These are phyloP conservation scores for Parthenolecanium corni DNA, from an alignment of 2,888 invertebrate genomes.

Conservation along the genomic window DNA sequence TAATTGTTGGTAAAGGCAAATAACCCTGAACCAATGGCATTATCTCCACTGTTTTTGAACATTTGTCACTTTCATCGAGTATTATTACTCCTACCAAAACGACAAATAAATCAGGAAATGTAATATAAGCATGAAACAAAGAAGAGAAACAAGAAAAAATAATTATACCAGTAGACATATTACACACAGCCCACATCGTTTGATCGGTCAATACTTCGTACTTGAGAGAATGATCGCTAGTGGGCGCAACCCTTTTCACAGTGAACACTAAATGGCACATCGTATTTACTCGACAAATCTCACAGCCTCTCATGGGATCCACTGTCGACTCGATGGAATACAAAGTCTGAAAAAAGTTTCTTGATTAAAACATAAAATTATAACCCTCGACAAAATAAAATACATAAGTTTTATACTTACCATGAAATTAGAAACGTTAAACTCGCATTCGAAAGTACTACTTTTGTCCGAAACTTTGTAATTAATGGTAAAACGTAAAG, in stretches of 20 bases:
- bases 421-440: constrained; percentile 7
- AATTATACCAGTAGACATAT: constrained; percentile 17
- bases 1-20: constrained; percentile 74
- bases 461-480: constrained; percentile 6
- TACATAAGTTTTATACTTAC: background rate
- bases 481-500: constrained; percentile 1
- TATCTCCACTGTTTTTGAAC: constrained; percentile 71
- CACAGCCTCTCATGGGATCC: constrained; percentile 65
- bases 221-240: constrained; percentile 53
- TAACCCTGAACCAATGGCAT: constrained; percentile 88
- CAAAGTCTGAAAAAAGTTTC: constrained; percentile 48
- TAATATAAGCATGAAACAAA: background rate
- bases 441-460: constrained; percentile 9
- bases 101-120: background rate
- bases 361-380: background rate
- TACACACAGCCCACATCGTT: constrained; percentile 80
- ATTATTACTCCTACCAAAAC: constrained; percentile 49
- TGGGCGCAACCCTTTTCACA: constrained; percentile 46
- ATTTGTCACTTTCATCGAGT: constrained; percentile 52
- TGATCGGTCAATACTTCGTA: constrained; percentile 89
- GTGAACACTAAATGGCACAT: constrained; percentile 71
- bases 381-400: background rate
- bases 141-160: background rate
- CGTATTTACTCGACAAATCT: constrained; percentile 78
- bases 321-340: constrained; percentile 67